These are phyloP conservation scores for Malthinus seriepunctatus DNA, from an alignment of 2,888 invertebrate genomes.

Conservation along the genomic window DNA sequence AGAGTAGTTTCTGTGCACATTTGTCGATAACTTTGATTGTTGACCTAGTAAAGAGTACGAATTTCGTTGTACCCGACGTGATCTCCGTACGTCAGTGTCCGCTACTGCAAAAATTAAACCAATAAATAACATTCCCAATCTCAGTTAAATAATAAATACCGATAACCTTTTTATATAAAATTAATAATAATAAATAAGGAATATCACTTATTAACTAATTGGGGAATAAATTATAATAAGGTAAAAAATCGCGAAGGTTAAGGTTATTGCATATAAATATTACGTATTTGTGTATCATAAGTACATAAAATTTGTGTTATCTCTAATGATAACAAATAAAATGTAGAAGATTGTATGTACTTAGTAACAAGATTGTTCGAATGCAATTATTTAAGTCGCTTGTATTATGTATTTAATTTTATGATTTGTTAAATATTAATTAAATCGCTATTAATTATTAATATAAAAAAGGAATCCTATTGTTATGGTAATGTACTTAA, in stretches of 20 bases:
- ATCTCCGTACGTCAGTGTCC: too few species aligned
- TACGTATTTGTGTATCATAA: neutral
- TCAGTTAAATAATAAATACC: too few species aligned
- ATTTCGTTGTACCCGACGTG: too few species aligned
- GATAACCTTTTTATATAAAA: too few species aligned
- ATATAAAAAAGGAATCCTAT: too few species aligned
- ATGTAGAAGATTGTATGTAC: constrained; percentile 1
- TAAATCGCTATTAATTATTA: neutral
- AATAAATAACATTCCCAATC: too few species aligned
- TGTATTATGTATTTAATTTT: neutral
- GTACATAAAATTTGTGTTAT: neutral
- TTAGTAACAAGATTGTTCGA: constrained; percentile 1
- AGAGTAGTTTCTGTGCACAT: too few species aligned
- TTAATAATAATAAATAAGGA: neutral
- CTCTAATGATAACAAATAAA: neutral
- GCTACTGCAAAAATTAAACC: too few species aligned
- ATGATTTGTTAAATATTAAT: neutral
- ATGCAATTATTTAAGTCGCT: neutral
- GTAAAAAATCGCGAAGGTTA: neutral
- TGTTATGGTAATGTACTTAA: too few species aligned
- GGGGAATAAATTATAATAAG: neutral
- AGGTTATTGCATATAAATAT: neutral
- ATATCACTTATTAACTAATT: neutral
- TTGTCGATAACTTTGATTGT: too few species aligned
- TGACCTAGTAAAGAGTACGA: too few species aligned